phyloP scores from a whole-genome alignment of 2,113 vertebrate genomes.

The Dasypus novemcinctus region DNA sequence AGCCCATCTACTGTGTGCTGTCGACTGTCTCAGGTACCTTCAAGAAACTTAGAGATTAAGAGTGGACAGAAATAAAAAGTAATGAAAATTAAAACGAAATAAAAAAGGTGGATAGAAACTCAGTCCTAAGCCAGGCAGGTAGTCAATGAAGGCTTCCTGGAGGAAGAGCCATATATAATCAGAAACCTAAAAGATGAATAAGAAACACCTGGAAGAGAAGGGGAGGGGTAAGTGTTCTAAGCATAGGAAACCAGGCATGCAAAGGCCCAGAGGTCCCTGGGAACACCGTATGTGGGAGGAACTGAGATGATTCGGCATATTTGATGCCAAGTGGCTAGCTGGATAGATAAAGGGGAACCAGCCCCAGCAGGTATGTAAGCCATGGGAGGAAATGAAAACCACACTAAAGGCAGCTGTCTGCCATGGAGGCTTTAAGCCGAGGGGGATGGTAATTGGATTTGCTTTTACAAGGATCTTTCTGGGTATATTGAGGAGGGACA shows the following conservation, averaged over 20 bases:
- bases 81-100: no score
- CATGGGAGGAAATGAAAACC: background rate
- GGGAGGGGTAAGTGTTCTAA: background rate
- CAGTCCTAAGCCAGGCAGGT: background rate
- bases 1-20: background rate
- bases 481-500: background rate
- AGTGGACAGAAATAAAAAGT: no score
- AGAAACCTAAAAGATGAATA: background rate
- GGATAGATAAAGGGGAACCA: fast-evolving
- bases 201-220: background rate
- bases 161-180: background rate
- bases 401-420: background rate
- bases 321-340: background rate
- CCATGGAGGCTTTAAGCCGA: background rate
- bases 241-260: background rate
- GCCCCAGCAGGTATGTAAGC: background rate
- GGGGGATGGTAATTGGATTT: background rate
- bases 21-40: background rate
- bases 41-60: background rate
- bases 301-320: background rate
- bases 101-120: background rate
- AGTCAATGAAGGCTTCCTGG: background rate
- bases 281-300: background rate
- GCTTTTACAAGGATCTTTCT: background rate
- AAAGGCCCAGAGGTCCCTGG: background rate